Base-by-base conservation (phyloP, 2,797 vertebrate genomes). In the Peromyscus melanophrys region DNA sequence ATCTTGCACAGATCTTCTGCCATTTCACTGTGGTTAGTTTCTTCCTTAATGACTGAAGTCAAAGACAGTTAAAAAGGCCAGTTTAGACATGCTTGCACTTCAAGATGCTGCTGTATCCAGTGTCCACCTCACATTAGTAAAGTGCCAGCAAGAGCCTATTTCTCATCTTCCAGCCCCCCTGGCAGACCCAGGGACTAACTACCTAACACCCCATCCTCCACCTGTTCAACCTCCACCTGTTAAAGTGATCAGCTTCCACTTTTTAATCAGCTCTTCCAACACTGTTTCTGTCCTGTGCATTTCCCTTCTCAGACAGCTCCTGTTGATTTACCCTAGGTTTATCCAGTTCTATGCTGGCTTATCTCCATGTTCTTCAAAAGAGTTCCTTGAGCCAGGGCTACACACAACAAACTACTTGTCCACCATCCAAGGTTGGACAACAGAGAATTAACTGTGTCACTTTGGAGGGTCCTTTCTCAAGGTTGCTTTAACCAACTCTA, bases 1-100 rank as follows among this genome's bases (percentile, higher is more conserved):
- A 99, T 99, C 99, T 99, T 99, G 99, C 99, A 99, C 99, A 99
- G 99, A 99, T 99, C 99, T 99, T 99, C 99, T 98, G 99, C 99
- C 99, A 99, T 99, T 98, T 99, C 99, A 99, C 98, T 99, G 98
- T 99, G 99, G 99, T 99, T 99, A 99, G 99, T 99, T 99, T 99
- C 99, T 99, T 99, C 99, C 99, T 99, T 99, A 99, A 99, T 99
- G 99, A 99, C 99, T 99, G 99, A 97, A 98, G 98, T 97, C 95
- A 98, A 98, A 99, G 97, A 98, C 98, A 98, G 98, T 98, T 96
- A 98, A 93, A 98, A 97, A 98, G 97, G 96, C 98, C 98, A 98
- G 93, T 89, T 98, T 96, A 98, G 97, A 96, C 83, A 94, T 0
- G 6, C 83, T 80, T 67, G 75, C 0, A 1, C 49, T 43, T 23